Conservation (phyloP, 2,113 vertebrate genomes). For the Caranx melampygus region DNA sequence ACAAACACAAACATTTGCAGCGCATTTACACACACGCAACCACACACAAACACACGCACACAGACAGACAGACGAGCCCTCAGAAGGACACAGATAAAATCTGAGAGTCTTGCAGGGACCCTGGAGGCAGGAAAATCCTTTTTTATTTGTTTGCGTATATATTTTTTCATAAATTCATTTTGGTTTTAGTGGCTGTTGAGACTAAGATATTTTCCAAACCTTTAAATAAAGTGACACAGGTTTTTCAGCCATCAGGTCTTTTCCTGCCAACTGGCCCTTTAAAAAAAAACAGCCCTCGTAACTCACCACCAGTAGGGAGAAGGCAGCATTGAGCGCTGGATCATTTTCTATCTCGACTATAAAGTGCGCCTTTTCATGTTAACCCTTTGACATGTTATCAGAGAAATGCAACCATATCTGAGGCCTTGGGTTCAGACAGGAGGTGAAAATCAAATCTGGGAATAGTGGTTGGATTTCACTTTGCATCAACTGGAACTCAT, state of each 20-base stretch:
- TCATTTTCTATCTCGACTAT: conserved; percentile 18
- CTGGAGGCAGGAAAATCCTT: not conserved
- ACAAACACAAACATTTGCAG: conserved; percentile 14
- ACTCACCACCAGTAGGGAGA: conserved; percentile 19
- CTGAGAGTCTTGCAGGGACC: not conserved
- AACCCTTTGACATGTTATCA: conserved; percentile 37
- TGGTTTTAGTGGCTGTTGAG: not conserved
- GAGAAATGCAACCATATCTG: conserved; percentile 12
- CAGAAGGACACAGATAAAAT: not conserved
- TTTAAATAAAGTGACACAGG: not conserved
- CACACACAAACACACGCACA: not conserved
- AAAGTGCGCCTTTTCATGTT: conserved; percentile 35
- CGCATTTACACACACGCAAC: conserved; percentile 8
- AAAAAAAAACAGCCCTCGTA: conserved; percentile 17
- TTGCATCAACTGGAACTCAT: not conserved
- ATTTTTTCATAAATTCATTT: not conserved
- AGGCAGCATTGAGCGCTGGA: conserved; percentile 3
- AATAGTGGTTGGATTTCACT: conserved; percentile 8
- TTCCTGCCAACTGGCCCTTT: not conserved
- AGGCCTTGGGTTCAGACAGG: not conserved
- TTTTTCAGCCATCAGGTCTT: not conserved
- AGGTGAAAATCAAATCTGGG: conserved; percentile 26
- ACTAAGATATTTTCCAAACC: not conserved
- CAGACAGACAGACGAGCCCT: not conserved
- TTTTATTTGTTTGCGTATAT: conserved; percentile 3